These are phyloP conservation scores for Megaleporinus macrocephalus DNA, from an alignment of 2,113 vertebrate genomes.

Conservation along the genomic window DNA sequence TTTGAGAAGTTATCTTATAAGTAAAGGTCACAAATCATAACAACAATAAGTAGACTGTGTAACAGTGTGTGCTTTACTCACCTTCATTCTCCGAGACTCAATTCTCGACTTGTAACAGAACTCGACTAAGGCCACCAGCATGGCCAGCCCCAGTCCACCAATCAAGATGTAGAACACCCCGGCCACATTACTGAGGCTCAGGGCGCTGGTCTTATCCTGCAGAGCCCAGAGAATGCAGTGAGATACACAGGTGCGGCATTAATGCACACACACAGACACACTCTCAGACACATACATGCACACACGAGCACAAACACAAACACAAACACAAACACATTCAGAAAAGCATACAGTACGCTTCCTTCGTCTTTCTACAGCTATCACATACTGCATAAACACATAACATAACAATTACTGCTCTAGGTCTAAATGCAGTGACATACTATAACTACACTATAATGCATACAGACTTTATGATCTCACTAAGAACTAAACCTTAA, in stretches of 20 bases:
- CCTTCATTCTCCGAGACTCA: constrained; percentile 97
- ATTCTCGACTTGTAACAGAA: constrained; percentile 99
- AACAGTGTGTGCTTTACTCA: constrained; percentile 60
- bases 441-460: not conserved
- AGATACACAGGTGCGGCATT: constrained; percentile 19
- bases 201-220: constrained; percentile 97
- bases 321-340: not conserved
- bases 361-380: not conserved
- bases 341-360: not conserved
- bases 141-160: constrained; percentile 95
- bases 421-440: not conserved
- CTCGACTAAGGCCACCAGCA: constrained; percentile 98
- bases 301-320: not conserved
- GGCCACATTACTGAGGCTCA: constrained; percentile 97
- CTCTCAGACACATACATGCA: not conserved
- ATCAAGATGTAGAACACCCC: constrained; percentile 99
- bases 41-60: not conserved
- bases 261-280: constrained; percentile 8
- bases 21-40: not conserved
- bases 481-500: constrained; percentile 42
- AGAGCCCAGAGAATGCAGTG: constrained; percentile 61
- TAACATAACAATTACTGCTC: not conserved
- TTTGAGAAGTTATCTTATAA: too few relatives aligned
- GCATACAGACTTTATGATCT: not conserved
- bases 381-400: constrained; percentile 10